Base-by-base conservation (phyloP, 2,113 vertebrate species). In the Campylomormyrus numenius region DNA sequence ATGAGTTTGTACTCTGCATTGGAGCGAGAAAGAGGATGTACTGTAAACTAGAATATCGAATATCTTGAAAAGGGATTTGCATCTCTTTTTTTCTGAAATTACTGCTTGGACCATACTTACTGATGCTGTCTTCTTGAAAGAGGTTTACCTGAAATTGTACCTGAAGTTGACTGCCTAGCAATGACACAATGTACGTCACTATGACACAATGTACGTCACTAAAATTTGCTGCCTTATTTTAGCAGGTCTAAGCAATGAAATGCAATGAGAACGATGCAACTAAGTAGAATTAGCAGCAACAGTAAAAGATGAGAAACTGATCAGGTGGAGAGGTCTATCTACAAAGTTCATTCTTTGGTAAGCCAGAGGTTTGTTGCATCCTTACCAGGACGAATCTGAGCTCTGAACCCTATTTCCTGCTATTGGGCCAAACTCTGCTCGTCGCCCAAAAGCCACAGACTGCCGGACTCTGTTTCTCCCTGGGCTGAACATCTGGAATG, bases 381-480 rank as follows among this genome's bases (percentile, higher is more conserved):
- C 39, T 74, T 70, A 74, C 21, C 88, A 74, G 39, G 42, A 15
- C 2, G 10, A 48, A 24, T 62, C 35, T 56, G 21, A 42, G 88
- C 56, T 88, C 42, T 13, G 13, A 45, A 13, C 1, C n/a, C 21
- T 0, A 86, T 52, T 89, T 48, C 77, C 7, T 52, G 89, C 50
- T 35, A 89, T 21, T 85, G 93, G 90, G 0, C 90, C 89, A 2
- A 89, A 2, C 31, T 94, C 92, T n/a, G 89, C 74, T 92, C 90
- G 93, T 92, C 90, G 94, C 90, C 96, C 91, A 85, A 98, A 97
- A 49, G 94, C 96, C 88, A 97, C 49, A 0, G 96, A 95, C 66
- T 96, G 95, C 56, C 94, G 0, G 0, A 95, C 45, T 17, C 91
- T 80, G 77, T 95, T 93, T 88, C 89, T 94, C 90, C 95, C 90